Evolutionary conservation across 2,113 vertebrate species (phyloP), one percentile per base, ranked within the genome.

Genomic region (Cinclus mexicanus): DNA sequence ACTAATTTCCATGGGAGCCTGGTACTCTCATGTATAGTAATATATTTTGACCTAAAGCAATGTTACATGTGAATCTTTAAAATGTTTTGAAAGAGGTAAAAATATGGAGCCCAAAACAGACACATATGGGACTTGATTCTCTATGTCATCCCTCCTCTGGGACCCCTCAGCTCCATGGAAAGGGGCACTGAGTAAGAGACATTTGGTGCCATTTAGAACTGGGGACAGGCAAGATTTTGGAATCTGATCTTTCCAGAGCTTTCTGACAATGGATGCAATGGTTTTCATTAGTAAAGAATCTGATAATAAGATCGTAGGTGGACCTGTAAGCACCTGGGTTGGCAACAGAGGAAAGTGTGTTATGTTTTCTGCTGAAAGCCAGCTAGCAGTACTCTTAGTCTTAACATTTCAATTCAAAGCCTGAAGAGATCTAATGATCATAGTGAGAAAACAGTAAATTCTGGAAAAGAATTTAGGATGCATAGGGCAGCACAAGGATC

Each of bases 1-100:
- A 50, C 44, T 89, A 72, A 95, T 94, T 97, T 96, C 75, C 84
- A 93, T 87, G 68, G 44, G 50, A 94, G 59, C 90, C 85, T 82
- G 79, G 14, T 95, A 23, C 67, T 89, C 67, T 88, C 41, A 61
- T 89, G 85, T 70, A 75, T 83, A 83, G 92, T 83, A 86, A 95
- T 57, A 61, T 55, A 61, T 87, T 90, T 87, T 95, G 95, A 96
- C 91, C 79, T 83, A 68, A 82, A 95, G 87, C 70, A 70, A 23
- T 60, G n/a, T 81, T 94, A 33, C 64, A 64, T 1, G 10, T 6
- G 59, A 97, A 76, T 83, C 88, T 96, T 89, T 92, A 91, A 94
- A 95, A 59, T 67, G 18, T 95, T 94, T 94, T 20, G 44, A 89
- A 94, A 60, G 35, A 90, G 42, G 76, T 93, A 23, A 94, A 95